These are phyloP conservation scores for Misgurnus anguillicaudatus DNA, from an alignment of 2,113 vertebrate species.

Conservation along the genomic window DNA sequence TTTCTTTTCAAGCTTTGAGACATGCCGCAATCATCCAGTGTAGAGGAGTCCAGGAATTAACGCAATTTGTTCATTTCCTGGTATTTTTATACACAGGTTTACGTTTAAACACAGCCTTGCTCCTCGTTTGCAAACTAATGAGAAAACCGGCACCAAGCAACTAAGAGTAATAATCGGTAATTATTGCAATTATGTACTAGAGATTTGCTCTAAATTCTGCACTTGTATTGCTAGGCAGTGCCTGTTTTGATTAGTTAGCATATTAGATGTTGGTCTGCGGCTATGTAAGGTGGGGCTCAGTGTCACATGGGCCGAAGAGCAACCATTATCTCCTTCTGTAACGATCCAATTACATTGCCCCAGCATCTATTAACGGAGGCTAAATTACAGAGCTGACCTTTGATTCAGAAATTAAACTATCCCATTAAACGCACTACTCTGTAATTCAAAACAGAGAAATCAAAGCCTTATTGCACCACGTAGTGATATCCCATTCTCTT, in stretches of 20 bases:
- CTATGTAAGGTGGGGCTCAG: slow-evolving; percentile 40
- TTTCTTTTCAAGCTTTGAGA: no score
- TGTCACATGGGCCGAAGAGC: slow-evolving; percentile 35
- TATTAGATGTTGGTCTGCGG: slow-evolving; percentile 34
- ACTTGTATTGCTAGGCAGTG: slow-evolving; percentile 51
- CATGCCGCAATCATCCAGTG: no score
- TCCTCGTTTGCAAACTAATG: not conserved
- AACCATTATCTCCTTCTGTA: slow-evolving; percentile 68
- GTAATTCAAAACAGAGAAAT: slow-evolving; percentile 58
- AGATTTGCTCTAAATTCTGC: slow-evolving; percentile 61
- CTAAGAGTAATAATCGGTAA: slow-evolving; percentile 53
- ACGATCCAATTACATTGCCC: slow-evolving; percentile 68
- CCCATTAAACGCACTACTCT: slow-evolving; percentile 39
- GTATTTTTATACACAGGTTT: not conserved
- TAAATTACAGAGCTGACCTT: slow-evolving; percentile 68
- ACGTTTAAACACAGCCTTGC: not conserved
- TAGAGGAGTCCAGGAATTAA: not conserved
- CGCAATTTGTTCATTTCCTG: not conserved
- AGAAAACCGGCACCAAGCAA: not conserved
- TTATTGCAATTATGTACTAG: slow-evolving; percentile 65
- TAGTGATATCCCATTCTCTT: slow-evolving; percentile 7
- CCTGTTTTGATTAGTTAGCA: slow-evolving; percentile 53
- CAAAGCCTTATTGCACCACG: slow-evolving; percentile 25
- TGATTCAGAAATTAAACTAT: slow-evolving; percentile 57
- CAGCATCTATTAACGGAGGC: slow-evolving; percentile 55